Base-by-base conservation (phyloP, 2,888 invertebrate genomes). In the Andrena dorsata region DNA sequence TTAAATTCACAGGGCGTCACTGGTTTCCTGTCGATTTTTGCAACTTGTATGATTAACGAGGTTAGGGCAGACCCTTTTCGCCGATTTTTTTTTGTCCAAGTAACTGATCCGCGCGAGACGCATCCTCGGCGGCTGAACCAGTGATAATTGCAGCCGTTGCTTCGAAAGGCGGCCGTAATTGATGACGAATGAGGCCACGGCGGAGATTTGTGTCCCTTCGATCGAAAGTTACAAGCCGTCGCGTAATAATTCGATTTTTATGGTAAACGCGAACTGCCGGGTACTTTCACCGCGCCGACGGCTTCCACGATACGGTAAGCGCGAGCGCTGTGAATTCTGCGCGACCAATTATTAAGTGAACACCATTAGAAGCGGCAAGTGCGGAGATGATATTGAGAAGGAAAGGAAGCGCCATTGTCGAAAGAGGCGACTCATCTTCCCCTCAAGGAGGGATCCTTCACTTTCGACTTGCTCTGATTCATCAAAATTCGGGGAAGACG, bases 201-300 rank as follows among this genome's bases (percentile, higher is more conserved):
- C 16, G 10, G 53, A 66, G 23, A 66, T 66, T 71, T 35, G 28
- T 23, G 13, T 30, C 20, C 72, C 41, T 73, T 63, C 26, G 30
- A 47, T 51, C 20, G 51, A 77, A 77, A 77, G 65, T 51, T 35
- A 32, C 53, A n/a, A 1, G 26, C 53, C 66, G 63, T 72, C 53
- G 20, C 32, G 66, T 41, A 41, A 68, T 68, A 63, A 56, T 71
- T 65, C 10, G 20, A 78, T 47, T 66, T 72, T 80, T 66, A 61
- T 51, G 41, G 30, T 66, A 73, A 78, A 53, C 30, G 28, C 13
- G 35, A 69, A 76, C 61, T 71, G 47, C 41, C 60, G 41, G 56
- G 49, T 56, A 72, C 66, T 80, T 80, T 80, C 61, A 72, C 71
- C 13, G 16, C 56, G 49, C 66, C 26, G 79, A 1, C 56, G 35